These are phyloP conservation scores for Ephialtes manifestator DNA, from an alignment of 2,888 invertebrate species.

Conservation along the genomic window DNA sequence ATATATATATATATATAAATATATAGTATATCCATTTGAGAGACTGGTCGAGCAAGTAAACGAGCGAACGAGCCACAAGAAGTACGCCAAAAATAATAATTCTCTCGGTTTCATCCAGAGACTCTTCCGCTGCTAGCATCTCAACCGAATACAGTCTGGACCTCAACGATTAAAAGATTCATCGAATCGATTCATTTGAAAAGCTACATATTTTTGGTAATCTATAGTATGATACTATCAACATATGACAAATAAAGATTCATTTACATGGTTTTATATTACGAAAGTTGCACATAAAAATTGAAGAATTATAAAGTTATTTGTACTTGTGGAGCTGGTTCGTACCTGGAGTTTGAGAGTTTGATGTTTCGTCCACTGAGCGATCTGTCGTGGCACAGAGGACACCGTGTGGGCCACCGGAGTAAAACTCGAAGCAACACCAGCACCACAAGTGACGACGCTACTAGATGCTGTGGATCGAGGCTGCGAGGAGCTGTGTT, in stretches of 20 bases:
- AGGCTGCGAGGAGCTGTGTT: slow-evolving; percentile 76
- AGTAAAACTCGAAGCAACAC: slow-evolving; percentile 65
- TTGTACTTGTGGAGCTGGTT: not conserved
- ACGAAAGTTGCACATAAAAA: not conserved
- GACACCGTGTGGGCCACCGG: slow-evolving; percentile 70
- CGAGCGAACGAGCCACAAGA: slow-evolving; percentile 57
- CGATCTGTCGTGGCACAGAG: slow-evolving; percentile 76
- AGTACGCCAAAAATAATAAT: slow-evolving; percentile 68
- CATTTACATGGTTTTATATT: not conserved
- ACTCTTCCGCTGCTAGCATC: slow-evolving; percentile 23
- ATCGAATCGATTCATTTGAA: not conserved
- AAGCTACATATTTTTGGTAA: not conserved
- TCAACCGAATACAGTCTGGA: not conserved
- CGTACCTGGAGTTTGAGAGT: slow-evolving; percentile 84
- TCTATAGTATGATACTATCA: not conserved
- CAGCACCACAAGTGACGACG: slow-evolving; percentile 60
- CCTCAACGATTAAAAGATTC: not conserved
- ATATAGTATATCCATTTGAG: slow-evolving; percentile 21
- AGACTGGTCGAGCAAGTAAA: slow-evolving; percentile 56
- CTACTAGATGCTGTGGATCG: slow-evolving; percentile 78
- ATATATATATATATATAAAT: slow-evolving; percentile 18
- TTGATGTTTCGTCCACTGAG: slow-evolving; percentile 84
- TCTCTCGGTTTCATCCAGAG: slow-evolving; percentile 60
- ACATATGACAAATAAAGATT: not conserved
- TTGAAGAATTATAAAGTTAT: not conserved